Percentiles rank a stretch among this genome's conserved stretches.
These are phyloP conservation scores for Daubentonia madagascariensis DNA, from an alignment of 2,113 vertebrate genomes.

Conservation along the genomic window DNA sequence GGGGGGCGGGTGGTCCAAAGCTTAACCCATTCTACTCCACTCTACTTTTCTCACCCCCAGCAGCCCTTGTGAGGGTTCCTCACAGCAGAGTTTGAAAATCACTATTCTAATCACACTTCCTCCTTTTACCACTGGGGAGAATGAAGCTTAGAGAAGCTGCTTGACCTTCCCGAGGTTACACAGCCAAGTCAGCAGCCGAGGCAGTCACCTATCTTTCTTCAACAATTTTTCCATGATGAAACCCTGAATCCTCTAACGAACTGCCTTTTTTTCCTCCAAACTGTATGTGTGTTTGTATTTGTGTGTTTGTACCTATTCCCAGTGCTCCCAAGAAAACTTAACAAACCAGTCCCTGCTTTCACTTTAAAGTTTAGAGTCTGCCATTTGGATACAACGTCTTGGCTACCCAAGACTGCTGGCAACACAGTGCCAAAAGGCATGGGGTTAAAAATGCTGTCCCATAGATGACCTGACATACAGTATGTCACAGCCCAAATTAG, in stretches of 20 bases:
- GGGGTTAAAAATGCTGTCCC: not conserved
- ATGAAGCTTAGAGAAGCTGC: not conserved
- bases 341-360: conserved; percentile 51
- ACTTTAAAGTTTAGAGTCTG: not conserved
- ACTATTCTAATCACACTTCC: not conserved
- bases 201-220: not conserved
- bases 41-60: not conserved
- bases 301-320: not conserved
- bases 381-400: not conserved
- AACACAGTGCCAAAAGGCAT: no score
- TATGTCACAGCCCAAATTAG: not conserved
- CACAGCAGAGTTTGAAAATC: not conserved
- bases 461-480: rapidly evolving
- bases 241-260: not conserved
- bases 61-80: not conserved
- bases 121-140: not conserved
- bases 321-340: conserved; percentile 58
- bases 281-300: not conserved
- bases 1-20: not conserved
- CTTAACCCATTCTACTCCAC: not conserved
- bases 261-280: conserved; percentile 53
- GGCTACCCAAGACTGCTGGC: not conserved
- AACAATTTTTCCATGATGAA: conserved; percentile 46
- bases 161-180: not conserved
- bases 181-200: not conserved